Conservation (phyloP, 2,113 vertebrate genomes). For the Sander lucioperca region DNA sequence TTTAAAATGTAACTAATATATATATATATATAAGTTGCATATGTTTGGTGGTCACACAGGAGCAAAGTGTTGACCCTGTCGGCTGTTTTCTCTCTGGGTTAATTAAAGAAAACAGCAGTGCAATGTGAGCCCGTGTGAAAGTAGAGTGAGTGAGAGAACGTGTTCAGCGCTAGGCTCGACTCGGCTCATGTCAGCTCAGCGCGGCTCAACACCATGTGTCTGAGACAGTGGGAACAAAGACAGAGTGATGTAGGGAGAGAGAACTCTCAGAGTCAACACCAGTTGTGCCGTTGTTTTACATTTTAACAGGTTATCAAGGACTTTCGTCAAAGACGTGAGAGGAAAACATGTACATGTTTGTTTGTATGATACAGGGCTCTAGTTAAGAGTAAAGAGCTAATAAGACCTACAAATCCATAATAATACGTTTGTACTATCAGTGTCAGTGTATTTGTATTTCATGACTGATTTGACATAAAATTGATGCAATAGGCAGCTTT, state of each 20-base stretch:
- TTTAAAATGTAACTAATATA: slow-evolving; percentile 68
- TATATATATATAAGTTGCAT: slow-evolving; percentile 58
- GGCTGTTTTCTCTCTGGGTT: slow-evolving; percentile 86
- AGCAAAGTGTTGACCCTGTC: slow-evolving; percentile 83
- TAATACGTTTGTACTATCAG: slow-evolving; percentile 28
- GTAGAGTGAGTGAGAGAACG: slow-evolving; percentile 69
- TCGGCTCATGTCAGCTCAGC: slow-evolving; percentile 79
- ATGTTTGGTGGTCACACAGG: slow-evolving; percentile 75
- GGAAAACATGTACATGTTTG: slow-evolving; percentile 10
- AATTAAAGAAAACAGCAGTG: slow-evolving; percentile 87
- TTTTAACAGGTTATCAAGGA: slow-evolving; percentile 60
- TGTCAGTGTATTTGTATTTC: slow-evolving; percentile 57
- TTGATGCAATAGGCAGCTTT: slow-evolving; percentile 75
- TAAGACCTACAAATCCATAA: slow-evolving; percentile 11
- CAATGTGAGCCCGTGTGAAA: slow-evolving; percentile 84
- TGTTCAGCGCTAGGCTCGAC: slow-evolving; percentile 72
- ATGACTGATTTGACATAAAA: slow-evolving; percentile 70
- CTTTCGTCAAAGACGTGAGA: slow-evolving; percentile 9
- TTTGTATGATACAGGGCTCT: slow-evolving; percentile 3
- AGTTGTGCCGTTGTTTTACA: slow-evolving; percentile 33
- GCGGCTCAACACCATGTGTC: slow-evolving; percentile 76
- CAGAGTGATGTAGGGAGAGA: slow-evolving; percentile 49
- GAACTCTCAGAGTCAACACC: slow-evolving; percentile 49
- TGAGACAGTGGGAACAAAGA: slow-evolving; percentile 79
- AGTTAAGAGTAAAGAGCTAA: neutral